A percentile compares a stretch with the other conserved stretches of the same genome.
These are phyloP conservation scores for Luidia sarsii DNA, from an alignment of 53 echinoderm and acorn worm genomes.

Conservation along the genomic window DNA sequence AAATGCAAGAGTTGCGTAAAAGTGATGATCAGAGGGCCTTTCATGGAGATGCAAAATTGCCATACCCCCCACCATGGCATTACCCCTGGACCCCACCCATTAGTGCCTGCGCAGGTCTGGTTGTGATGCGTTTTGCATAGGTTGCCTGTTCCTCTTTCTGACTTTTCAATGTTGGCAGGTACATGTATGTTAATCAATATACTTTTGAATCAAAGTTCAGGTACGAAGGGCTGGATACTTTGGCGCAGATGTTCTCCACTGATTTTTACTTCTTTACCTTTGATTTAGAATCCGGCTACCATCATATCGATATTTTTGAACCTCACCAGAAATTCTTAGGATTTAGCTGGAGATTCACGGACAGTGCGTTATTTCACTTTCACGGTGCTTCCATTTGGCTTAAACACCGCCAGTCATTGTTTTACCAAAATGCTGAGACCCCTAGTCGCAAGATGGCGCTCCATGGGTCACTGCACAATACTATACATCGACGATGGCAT, in stretches of 20 bases:
- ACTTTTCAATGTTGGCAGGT: too few relatives aligned
- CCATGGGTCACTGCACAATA: conserved; percentile 18
- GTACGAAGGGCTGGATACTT: background rate
- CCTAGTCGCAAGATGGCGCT: conserved; percentile 14
- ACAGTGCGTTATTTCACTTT: conserved; percentile 22
- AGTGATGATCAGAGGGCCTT: too few relatives aligned
- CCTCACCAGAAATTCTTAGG: conserved; percentile 31
- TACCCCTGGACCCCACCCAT: too few relatives aligned
- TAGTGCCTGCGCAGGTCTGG: too few relatives aligned
- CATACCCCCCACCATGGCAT: too few relatives aligned
- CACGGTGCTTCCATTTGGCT: conserved; percentile 13
- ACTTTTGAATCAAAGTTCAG: conserved; percentile 6
- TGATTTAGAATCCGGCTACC: conserved; percentile 17
- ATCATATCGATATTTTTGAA: conserved; percentile 23
- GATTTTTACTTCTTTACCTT: conserved; percentile 18
- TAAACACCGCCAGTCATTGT: too few relatives aligned
- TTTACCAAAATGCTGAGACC: conserved; percentile 1
- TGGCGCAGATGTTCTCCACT: background rate
- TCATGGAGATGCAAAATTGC: too few relatives aligned
- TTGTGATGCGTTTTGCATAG: too few relatives aligned
- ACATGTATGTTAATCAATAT: conserved; percentile 25
- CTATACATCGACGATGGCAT: conserved; percentile 31
- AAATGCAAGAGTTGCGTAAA: too few relatives aligned
- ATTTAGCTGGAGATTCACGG: conserved; percentile 14
- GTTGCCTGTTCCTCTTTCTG: too few relatives aligned